phyloP scores from a whole-genome alignment of 2,113 vertebrate genomes.

The Hyperoodon ampullatus region DNA sequence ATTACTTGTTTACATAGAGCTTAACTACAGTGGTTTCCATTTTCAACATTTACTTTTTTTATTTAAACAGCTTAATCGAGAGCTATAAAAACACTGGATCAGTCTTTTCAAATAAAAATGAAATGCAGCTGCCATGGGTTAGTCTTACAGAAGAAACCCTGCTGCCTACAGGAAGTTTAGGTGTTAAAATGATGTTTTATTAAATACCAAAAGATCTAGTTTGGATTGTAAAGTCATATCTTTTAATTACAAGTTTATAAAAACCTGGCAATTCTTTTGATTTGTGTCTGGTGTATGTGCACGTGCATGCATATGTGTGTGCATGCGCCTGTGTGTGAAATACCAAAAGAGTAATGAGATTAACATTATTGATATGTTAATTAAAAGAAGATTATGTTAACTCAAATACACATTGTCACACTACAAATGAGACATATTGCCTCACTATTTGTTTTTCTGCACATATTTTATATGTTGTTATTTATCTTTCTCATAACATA shows the following conservation, averaged over 20 bases:
- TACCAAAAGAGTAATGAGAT: neutral
- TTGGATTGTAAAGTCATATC: constrained; percentile 5
- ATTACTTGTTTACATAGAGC: constrained; percentile 64
- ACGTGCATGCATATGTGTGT: neutral
- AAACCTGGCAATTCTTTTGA: neutral
- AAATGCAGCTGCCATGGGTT: constrained; percentile 56
- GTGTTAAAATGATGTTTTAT: constrained; percentile 17
- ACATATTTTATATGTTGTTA: neutral
- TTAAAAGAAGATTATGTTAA: constrained; percentile 47
- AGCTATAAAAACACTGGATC: constrained; percentile 69
- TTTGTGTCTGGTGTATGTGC: neutral
- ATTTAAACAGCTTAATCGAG: constrained; percentile 72
- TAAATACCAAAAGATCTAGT: neutral
- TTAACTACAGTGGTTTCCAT: constrained; percentile 70
- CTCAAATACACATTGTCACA: neutral
- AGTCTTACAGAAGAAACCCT: constrained; percentile 40
- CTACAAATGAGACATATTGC: neutral
- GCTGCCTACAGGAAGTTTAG: neutral
- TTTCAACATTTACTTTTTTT: constrained; percentile 77
- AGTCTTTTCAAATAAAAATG: constrained; percentile 73
- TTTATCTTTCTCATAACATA: constrained; percentile 9
- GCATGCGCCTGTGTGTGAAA: neutral
- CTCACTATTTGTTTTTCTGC: neutral
- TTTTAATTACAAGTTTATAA: constrained; percentile 38
- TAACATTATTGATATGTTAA: constrained; percentile 14